Conservation (phyloP, 2,888 invertebrate species). For the Noctua pronuba region DNA sequence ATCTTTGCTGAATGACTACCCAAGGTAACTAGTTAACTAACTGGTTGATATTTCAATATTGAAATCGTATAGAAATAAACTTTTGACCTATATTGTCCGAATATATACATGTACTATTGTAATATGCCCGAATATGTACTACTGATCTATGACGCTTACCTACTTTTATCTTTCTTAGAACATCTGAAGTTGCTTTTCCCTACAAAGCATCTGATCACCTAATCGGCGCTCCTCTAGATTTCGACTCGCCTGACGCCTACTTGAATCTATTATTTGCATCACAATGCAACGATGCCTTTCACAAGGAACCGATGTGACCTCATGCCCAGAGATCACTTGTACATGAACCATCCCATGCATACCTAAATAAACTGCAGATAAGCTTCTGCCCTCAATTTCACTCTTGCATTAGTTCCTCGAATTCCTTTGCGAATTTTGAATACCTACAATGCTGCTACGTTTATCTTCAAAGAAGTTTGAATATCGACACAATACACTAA, state of each 20-base stretch:
- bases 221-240: slow-evolving; percentile 26
- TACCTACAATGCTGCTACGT: too few relatives aligned
- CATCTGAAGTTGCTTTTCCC: not conserved
- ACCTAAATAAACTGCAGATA: slow-evolving; percentile 25
- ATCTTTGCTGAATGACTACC: not conserved
- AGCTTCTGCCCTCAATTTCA: slow-evolving; percentile 40
- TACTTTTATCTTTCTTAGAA: not conserved
- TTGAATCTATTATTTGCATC: slow-evolving; percentile 47
- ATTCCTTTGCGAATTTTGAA: too few relatives aligned
- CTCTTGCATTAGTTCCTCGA: slow-evolving; percentile 8
- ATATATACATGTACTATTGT: not conserved
- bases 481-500: not conserved
- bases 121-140: not conserved
- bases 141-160: not conserved
- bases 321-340: slow-evolving; percentile 50
- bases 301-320: slow-evolving; percentile 59
- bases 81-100: not conserved
- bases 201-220: not conserved
- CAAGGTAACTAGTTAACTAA: not conserved
- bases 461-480: not conserved
- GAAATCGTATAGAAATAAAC: not conserved
- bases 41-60: not conserved
- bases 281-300: slow-evolving; percentile 56
- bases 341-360: slow-evolving; percentile 41
- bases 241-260: slow-evolving; percentile 20